Evolutionary conservation across 1,140 invertebrate species (phyloP), one percentile per base, ranked within the genome.

Genomic region (Aleiodes sp.): DNA sequence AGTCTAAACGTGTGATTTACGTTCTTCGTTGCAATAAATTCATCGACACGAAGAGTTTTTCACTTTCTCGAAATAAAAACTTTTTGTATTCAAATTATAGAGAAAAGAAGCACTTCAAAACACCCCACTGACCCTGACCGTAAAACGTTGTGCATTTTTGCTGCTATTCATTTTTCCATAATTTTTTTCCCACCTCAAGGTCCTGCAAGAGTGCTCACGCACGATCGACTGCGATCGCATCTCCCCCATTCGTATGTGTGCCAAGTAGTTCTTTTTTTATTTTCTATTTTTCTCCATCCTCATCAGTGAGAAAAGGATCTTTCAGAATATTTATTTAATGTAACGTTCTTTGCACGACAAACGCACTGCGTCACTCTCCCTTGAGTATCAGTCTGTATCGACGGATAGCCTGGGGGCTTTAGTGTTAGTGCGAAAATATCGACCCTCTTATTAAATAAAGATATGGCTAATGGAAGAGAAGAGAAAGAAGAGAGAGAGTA

Each of bases 371-470:
- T 60, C 57, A 68, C 24, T 41, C 66, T 68, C 39, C 46, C 46
- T 52, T 21, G 28, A n/a, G 33, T 31, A 24, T 29, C 35, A 37
- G 37, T 65, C 33, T 41, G 33, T 31, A 39, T 43, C 16, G 1
- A 19, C 31, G 41, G 63, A 59, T 68, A 33, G 60, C 61, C 66
- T 63, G 24, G 29, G 21, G 52, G n/a, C n/a, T n/a, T n/a, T 57
- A 35, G 33, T n/a, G 68, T 41, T 68, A 56, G 52, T 16, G 61
- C 19, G 35, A 41, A 67, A 8, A 46, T 73, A 73, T 73, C 67
- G 67, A 70, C 64, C n/a, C n/a, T n/a, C 67, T 64, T 31, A 65
- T 73, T 70, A 64, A 67, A 66, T 57, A 41, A 67, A 61, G 26
- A 67, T 52, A 24, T 35, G 26, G 57, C 31, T 57, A 52, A 57